A percentile compares a stretch with the other conserved stretches of the same genome.
Conservation (phyloP, 2,888 invertebrate species). For the Leptinotarsa tumamoca region DNA sequence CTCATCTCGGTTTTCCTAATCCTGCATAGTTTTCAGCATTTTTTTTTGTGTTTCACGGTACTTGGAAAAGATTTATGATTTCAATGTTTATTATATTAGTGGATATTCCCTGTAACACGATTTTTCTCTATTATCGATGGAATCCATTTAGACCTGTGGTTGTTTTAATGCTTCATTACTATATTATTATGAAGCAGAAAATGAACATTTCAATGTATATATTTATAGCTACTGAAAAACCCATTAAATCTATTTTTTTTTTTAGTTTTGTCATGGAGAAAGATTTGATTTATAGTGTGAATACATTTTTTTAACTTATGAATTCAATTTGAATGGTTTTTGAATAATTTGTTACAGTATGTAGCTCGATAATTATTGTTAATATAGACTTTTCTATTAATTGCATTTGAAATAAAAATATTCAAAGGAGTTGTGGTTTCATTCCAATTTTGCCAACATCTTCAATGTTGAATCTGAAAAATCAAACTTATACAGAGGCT, state of each 20-base stretch:
- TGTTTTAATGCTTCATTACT: neutral
- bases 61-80: neutral
- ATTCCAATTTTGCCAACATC: neutral
- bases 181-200: neutral
- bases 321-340: slow-evolving; percentile 29
- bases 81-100: too few species aligned
- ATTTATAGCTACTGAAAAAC: slow-evolving; percentile 14
- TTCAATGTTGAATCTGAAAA: neutral
- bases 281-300: slow-evolving; percentile 31
- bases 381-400: slow-evolving; percentile 44
- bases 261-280: slow-evolving; percentile 17
- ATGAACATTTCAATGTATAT: slow-evolving; percentile 7
- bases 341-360: slow-evolving; percentile 38
- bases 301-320: slow-evolving; percentile 34
- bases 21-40: too few species aligned
- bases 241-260: neutral
- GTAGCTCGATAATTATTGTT: slow-evolving; percentile 37
- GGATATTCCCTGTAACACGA: too few species aligned
- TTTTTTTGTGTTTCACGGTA: neutral
- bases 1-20: too few species aligned
- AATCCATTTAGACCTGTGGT: neutral
- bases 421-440: slow-evolving; percentile 13
- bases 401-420: slow-evolving; percentile 44
- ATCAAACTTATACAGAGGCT: too few species aligned
- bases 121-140: neutral